Conservation (phyloP, 2,888 invertebrate genomes). For the Nesidiocoris tenuis region DNA sequence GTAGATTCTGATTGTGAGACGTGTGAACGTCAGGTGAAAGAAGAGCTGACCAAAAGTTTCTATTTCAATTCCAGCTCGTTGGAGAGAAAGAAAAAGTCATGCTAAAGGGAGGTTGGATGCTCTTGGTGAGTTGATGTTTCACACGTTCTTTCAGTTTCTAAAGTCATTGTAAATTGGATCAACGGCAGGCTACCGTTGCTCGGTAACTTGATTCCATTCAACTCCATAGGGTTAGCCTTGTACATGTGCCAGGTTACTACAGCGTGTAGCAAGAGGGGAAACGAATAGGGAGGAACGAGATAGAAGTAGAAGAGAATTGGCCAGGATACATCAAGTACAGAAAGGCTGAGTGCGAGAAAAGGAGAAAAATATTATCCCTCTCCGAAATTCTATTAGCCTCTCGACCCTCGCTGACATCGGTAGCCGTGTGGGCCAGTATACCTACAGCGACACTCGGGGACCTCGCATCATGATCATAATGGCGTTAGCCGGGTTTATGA, state of each 20-base stretch:
- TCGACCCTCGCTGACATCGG: neutral
- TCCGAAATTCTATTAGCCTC: neutral
- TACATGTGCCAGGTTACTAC: neutral
- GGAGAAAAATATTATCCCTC: neutral
- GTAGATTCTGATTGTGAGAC: neutral
- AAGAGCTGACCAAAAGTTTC: conserved; percentile 23
- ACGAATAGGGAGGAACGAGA: neutral
- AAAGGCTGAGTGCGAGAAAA: neutral
- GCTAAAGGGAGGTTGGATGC: neutral
- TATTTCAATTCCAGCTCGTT: conserved; percentile 19
- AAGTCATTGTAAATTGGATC: conserved; percentile 38
- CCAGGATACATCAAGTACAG: neutral
- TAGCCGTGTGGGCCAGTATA: neutral
- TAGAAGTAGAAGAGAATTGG: neutral
- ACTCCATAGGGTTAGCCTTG: neutral
- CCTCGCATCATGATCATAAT: conserved; percentile 17
- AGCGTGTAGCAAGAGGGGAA: neutral
- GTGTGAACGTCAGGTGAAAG: conserved; percentile 4
- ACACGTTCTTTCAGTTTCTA: conserved; percentile 32
- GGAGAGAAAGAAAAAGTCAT: neutral
- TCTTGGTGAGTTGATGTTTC: conserved; percentile 26
- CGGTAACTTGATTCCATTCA: neutral
- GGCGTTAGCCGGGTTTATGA: conserved; percentile 2
- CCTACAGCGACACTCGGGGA: neutral
- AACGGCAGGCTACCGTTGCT: conserved; percentile 2